A percentile compares a stretch with the other conserved stretches of the same genome.
These are phyloP conservation scores for Dromius quadrimaculatus DNA, from an alignment of 2,888 invertebrate species.

Conservation along the genomic window DNA sequence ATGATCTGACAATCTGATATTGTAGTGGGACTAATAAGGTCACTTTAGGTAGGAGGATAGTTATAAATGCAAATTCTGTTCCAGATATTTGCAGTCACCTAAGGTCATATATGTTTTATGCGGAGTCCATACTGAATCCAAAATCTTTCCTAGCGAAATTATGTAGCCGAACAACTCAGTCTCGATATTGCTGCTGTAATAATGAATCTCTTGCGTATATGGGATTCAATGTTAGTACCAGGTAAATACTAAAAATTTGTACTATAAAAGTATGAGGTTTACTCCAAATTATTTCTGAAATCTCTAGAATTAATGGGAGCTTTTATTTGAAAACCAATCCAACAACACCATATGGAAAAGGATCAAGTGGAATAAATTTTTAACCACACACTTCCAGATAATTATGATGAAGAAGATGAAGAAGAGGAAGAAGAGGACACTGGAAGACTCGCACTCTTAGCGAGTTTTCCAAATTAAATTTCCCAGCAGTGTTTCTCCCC, in stretches of 20 bases:
- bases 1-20: no score
- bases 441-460: no score
- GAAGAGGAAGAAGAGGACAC: no score
- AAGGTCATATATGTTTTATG: not conserved
- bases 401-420: no score
- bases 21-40: no score
- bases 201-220: not conserved
- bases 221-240: not conserved
- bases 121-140: slow-evolving; percentile 3
- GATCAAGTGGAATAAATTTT: not conserved
- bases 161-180: not conserved
- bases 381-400: no score
- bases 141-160: not conserved
- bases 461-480: no score
- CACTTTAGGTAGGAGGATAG: no score
- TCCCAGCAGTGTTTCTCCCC: no score
- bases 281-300: not conserved
- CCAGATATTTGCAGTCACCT: slow-evolving; percentile 5
- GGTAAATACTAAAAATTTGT: not conserved
- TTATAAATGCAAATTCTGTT: not conserved
- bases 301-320: not conserved
- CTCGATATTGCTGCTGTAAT: not conserved
- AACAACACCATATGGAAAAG: not conserved
- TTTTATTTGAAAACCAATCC: not conserved
- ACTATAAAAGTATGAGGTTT: not conserved